These are phyloP conservation scores for Lagorchestes hirsutus DNA, from an alignment of 2,797 vertebrate species.

Conservation along the genomic window DNA sequence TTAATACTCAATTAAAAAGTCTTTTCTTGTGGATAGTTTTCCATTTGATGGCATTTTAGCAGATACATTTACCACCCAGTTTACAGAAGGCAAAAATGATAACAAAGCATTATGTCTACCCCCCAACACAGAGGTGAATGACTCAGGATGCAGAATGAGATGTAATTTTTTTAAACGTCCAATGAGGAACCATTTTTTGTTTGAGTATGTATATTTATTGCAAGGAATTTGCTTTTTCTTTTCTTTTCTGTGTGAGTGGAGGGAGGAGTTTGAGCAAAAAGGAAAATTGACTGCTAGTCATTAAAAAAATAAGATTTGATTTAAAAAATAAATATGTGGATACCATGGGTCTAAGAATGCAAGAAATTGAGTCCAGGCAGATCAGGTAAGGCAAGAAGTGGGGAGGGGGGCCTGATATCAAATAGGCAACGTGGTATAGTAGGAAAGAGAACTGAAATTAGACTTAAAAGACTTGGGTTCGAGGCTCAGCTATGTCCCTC, in stretches of 20 bases:
- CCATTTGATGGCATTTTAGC: slow-evolving; percentile 19
- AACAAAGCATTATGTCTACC: background rate
- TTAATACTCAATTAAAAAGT: background rate
- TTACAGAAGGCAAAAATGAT: slow-evolving; percentile 45
- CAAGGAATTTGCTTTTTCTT: background rate
- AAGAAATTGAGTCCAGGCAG: background rate
- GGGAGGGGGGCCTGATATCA: background rate
- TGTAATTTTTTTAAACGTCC: background rate
- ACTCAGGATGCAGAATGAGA: background rate
- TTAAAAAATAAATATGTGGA: background rate
- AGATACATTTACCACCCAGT: background rate
- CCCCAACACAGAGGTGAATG: background rate
- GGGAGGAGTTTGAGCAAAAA: background rate
- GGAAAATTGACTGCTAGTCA: background rate
- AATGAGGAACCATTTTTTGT: background rate
- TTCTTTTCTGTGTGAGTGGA: background rate
- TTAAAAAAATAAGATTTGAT: background rate
- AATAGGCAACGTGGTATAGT: background rate
- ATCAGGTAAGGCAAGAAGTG: background rate
- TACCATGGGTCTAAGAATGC: background rate
- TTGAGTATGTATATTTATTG: background rate
- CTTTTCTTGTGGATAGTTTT: background rate
- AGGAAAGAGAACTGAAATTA: background rate
- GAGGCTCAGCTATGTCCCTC: background rate
- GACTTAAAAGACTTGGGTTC: background rate